A percentile compares a stretch with the other conserved stretches of the same genome.
Evolutionary conservation across 2,797 vertebrate genomes (phyloP).

Genomic region (Harpagifer antarcticus): DNA sequence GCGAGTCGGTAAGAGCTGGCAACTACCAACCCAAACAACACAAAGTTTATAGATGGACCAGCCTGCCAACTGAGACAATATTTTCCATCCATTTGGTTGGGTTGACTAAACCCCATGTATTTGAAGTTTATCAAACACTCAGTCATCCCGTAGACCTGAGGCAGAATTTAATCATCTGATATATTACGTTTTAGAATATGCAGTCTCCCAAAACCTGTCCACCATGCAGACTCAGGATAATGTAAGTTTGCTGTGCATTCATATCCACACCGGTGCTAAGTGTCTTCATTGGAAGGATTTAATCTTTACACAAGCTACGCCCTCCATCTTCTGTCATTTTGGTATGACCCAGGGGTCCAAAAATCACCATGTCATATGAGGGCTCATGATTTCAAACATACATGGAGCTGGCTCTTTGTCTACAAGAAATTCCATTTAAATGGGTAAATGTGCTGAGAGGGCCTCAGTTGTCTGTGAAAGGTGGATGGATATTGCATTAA

Average conservation of each 20-base stretch:
- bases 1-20: slow-evolving; percentile 61
- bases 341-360: slow-evolving; percentile 61
- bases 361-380: slow-evolving; percentile 48
- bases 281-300: slow-evolving; percentile 73
- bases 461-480: slow-evolving; percentile 63
- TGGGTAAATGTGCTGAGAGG: slow-evolving; percentile 62
- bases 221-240: slow-evolving; percentile 43
- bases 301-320: slow-evolving; percentile 59
- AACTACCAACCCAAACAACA: slow-evolving; percentile 79
- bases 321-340: slow-evolving; percentile 70
- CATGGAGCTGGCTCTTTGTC: slow-evolving; percentile 38
- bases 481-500: slow-evolving; percentile 81
- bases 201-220: slow-evolving; percentile 45
- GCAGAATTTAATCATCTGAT: slow-evolving; percentile 77
- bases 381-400: slow-evolving; percentile 39
- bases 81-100: slow-evolving; percentile 83
- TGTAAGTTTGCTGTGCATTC: slow-evolving; percentile 52
- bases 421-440: slow-evolving; percentile 57
- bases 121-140: slow-evolving; percentile 86
- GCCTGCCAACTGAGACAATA: slow-evolving; percentile 80
- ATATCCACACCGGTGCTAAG: slow-evolving; percentile 55
- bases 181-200: slow-evolving; percentile 68
- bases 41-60: slow-evolving; percentile 79
- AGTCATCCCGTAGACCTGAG: slow-evolving; percentile 79
- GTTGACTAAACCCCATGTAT: slow-evolving; percentile 79